Evolutionary conservation across 2,797 vertebrate genomes (phyloP).

Genomic region (Glyptemys insculpta): DNA sequence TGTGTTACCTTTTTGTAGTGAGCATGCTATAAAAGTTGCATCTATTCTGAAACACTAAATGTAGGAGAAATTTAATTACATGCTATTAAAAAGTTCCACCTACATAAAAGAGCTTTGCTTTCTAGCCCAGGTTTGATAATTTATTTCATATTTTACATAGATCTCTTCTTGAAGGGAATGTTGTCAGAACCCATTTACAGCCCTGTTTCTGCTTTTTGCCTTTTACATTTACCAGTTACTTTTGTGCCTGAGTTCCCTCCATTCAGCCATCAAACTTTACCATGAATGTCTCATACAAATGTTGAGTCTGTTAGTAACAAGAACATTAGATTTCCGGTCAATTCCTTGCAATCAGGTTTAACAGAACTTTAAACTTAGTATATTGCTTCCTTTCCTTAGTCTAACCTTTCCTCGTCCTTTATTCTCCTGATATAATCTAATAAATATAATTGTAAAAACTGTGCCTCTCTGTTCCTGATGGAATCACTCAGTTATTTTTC

Average conservation of each 20-base stretch:
- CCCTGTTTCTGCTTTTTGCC: constrained; percentile 17
- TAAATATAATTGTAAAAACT: not conserved
- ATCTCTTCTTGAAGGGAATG: not conserved
- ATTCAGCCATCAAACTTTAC: not conserved
- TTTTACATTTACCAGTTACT: constrained; percentile 5
- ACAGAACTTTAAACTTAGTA: constrained; percentile 33
- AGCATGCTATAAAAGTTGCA: not conserved
- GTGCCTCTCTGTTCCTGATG: not conserved
- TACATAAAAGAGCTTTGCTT: constrained; percentile 53
- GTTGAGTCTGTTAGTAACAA: fast-evolving
- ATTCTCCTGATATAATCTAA: constrained; percentile 11
- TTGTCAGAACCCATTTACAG: constrained; percentile 49
- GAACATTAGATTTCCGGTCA: not conserved
- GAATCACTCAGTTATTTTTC: not conserved
- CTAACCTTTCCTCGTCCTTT: constrained; percentile 7
- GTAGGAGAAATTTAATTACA: constrained; percentile 53
- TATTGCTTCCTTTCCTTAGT: constrained; percentile 51
- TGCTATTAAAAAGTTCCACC: constrained; percentile 59
- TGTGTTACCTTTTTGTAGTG: not conserved
- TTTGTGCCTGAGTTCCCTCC: not conserved
- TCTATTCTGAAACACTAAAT: constrained; percentile 52
- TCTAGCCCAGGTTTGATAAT: constrained; percentile 50
- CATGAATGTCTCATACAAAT: not conserved
- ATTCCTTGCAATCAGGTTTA: not conserved
- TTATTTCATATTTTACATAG: constrained; percentile 47